Evolutionary conservation across 1,140 invertebrate genomes (phyloP).

Genomic region (Drosophila erecta): DNA sequence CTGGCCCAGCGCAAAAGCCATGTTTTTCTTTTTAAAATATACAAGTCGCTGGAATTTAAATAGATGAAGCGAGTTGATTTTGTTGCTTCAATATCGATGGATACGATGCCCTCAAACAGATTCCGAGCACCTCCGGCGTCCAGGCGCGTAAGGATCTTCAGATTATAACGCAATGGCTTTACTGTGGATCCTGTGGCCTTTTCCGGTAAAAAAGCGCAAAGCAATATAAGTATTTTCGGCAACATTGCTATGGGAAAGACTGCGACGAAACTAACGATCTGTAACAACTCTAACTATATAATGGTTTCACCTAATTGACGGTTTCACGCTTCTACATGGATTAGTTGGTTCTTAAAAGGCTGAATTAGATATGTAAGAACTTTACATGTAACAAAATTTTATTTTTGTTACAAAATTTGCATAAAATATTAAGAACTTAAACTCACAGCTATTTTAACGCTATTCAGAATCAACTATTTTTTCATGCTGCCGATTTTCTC

Average conservation of each 20-base stretch:
- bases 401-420: not conserved
- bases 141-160: conserved; percentile 7
- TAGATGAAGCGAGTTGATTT: not conserved
- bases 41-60: conserved; percentile 1
- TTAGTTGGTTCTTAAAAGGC: not conserved
- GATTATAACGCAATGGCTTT: conserved; percentile 5
- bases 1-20: not conserved
- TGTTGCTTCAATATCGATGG: not conserved
- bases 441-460: conserved; percentile 1
- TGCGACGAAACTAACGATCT: too few species aligned
- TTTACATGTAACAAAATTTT: too few species aligned
- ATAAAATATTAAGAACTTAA: not conserved
- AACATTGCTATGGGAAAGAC: conserved; percentile 12
- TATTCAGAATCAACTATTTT: conserved; percentile 57
- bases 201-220: not conserved
- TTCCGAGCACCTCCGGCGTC: not conserved
- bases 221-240: not conserved
- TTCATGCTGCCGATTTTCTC: conserved; percentile 87
- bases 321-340: not conserved
- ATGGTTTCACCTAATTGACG: not conserved
- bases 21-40: not conserved
- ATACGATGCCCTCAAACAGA: conserved; percentile 1
- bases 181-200: not conserved
- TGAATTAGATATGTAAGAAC: not conserved
- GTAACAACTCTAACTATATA: not conserved